These are phyloP conservation scores for Volucella inanis DNA, from an alignment of 2,888 invertebrate species.

Conservation along the genomic window DNA sequence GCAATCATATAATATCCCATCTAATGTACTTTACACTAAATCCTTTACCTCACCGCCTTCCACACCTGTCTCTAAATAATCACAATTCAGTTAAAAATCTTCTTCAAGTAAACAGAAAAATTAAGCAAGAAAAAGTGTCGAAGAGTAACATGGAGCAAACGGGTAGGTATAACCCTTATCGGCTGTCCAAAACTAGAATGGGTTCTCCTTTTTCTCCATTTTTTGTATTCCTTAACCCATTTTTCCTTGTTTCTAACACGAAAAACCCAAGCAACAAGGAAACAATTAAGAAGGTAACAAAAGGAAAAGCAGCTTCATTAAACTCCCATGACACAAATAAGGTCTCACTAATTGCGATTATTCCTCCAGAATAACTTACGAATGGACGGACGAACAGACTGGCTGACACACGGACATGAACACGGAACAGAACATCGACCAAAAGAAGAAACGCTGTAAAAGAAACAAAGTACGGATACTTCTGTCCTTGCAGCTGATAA, in stretches of 20 bases:
- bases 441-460: background rate
- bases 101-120: slow-evolving; percentile 26
- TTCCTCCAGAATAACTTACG: slow-evolving; percentile 9
- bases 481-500: slow-evolving; percentile 22
- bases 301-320: slow-evolving; percentile 60
- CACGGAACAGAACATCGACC: background rate
- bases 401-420: background rate
- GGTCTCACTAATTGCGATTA: slow-evolving; percentile 61
- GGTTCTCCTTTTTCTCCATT: slow-evolving; percentile 3
- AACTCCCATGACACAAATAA: slow-evolving; percentile 64
- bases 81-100: slow-evolving; percentile 23
- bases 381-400: background rate
- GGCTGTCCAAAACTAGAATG: background rate
- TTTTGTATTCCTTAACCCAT: background rate
- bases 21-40: slow-evolving; percentile 52
- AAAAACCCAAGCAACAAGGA: slow-evolving; percentile 47
- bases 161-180: background rate
- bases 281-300: slow-evolving; percentile 58
- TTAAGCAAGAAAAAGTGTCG: slow-evolving; percentile 15
- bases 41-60: slow-evolving; percentile 29
- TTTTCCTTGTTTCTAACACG: background rate
- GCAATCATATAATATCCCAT: slow-evolving; percentile 41
- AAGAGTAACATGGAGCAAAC: background rate
- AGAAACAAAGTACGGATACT: slow-evolving; percentile 3
- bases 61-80: background rate